Percentiles rank a stretch among this genome's conserved stretches.
These are phyloP conservation scores for Apeira syringaria DNA, from an alignment of 2,888 invertebrate species.

Conservation along the genomic window DNA sequence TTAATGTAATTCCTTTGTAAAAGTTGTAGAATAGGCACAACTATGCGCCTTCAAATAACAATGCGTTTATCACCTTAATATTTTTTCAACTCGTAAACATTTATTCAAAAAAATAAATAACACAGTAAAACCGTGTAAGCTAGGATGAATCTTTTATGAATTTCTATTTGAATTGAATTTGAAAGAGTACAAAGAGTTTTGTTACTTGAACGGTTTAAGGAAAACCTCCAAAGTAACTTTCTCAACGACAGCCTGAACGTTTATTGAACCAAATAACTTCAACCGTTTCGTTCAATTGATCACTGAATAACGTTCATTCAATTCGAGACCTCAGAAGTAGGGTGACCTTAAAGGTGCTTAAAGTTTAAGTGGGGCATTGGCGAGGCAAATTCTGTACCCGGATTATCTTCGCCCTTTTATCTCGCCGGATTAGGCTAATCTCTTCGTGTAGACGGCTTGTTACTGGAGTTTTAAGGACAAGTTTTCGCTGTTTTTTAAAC, in stretches of 20 bases:
- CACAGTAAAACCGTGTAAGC: too few species aligned
- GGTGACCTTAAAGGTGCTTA: constrained; percentile 12
- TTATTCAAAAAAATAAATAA: too few species aligned
- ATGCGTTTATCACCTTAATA: too few species aligned
- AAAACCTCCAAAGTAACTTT: neutral
- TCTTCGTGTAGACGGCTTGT: constrained; percentile 22
- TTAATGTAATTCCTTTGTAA: too few species aligned
- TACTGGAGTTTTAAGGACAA: constrained; percentile 18
- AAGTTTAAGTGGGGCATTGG: constrained; percentile 14
- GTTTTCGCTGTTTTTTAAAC: constrained; percentile 11
- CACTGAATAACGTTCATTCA: constrained; percentile 18
- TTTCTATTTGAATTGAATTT: too few species aligned
- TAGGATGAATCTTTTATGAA: too few species aligned
- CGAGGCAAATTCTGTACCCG: constrained; percentile 11
- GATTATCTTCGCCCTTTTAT: constrained; percentile 20
- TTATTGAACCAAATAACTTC: constrained; percentile 16
- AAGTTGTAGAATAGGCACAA: too few species aligned
- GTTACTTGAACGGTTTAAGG: neutral
- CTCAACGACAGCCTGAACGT: constrained; percentile 9
- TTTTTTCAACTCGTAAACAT: too few species aligned
- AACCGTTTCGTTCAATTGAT: constrained; percentile 17
- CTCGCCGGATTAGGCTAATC: constrained; percentile 18
- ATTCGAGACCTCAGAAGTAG: constrained; percentile 13
- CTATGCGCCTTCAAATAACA: too few species aligned
- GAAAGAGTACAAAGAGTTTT: too few species aligned